phyloP scores from a whole-genome alignment of 1,140 invertebrate genomes.

The Bradysia coprophila region DNA sequence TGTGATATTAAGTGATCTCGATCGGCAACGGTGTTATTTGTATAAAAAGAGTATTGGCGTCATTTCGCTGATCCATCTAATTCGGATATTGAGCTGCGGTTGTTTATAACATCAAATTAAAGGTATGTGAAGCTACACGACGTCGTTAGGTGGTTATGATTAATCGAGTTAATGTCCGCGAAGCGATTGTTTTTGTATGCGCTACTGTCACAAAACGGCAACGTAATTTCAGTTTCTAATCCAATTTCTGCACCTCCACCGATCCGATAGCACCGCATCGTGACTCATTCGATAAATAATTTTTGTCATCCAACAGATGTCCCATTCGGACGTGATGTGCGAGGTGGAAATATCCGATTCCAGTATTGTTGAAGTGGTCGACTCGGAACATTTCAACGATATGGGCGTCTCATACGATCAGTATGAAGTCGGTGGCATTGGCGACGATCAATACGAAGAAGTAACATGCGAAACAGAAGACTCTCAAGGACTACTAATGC shows the following conservation, averaged over 20 bases:
- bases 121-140: too few relatives aligned
- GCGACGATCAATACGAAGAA: constrained; percentile 12
- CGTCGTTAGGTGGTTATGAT: too few relatives aligned
- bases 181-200: not conserved
- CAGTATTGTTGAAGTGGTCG: constrained; percentile 24
- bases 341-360: constrained; percentile 33
- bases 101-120: too few relatives aligned
- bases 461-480: constrained; percentile 9
- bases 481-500: constrained; percentile 7
- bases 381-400: constrained; percentile 5
- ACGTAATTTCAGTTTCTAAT: not conserved
- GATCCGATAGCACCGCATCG: not conserved
- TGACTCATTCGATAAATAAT: not conserved
- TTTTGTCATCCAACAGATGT: constrained; percentile 15
- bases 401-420: constrained; percentile 19
- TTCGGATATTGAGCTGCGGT: too few relatives aligned
- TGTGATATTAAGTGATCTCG: too few relatives aligned
- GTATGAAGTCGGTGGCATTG: constrained; percentile 25
- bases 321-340: constrained; percentile 37
- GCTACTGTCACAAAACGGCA: not conserved
- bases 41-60: too few relatives aligned
- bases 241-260: not conserved
- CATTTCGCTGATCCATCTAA: too few relatives aligned
- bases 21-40: too few relatives aligned
- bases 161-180: not conserved